Evolutionary conservation across 2,113 vertebrate genomes (phyloP).

Genomic region (Colaptes auratus): DNA sequence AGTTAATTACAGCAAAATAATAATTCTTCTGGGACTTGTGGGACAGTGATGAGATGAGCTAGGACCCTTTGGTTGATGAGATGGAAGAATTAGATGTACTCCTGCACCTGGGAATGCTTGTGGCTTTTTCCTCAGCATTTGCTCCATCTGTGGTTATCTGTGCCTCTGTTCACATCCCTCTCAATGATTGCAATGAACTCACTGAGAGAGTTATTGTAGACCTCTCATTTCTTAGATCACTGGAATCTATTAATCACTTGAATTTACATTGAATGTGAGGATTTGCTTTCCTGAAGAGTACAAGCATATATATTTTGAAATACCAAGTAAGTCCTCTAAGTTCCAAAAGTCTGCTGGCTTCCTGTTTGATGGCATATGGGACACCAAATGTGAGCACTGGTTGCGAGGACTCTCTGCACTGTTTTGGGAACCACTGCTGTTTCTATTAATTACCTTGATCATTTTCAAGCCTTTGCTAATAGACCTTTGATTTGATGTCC

Average conservation of each 20-base stretch:
- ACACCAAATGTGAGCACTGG: background rate
- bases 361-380: background rate
- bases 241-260: background rate
- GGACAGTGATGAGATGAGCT: background rate
- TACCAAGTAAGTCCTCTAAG: background rate
- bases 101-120: background rate
- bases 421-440: background rate
- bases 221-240: background rate
- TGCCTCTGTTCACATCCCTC: background rate
- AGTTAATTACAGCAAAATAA: slow-evolving; percentile 58
- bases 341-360: background rate
- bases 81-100: background rate
- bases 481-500: background rate
- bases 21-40: slow-evolving; percentile 63
- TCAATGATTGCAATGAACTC: background rate
- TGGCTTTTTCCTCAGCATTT: background rate
- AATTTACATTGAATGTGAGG: background rate
- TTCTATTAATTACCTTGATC: background rate
- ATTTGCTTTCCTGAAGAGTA: background rate
- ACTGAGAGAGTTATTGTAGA: background rate
- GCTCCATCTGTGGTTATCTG: background rate
- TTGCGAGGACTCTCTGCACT: background rate
- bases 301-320: background rate
- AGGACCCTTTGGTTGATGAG: background rate
- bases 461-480: background rate